These are phyloP conservation scores for Callocephalon fimbriatum DNA, from an alignment of 2,113 vertebrate genomes.

Conservation along the genomic window DNA sequence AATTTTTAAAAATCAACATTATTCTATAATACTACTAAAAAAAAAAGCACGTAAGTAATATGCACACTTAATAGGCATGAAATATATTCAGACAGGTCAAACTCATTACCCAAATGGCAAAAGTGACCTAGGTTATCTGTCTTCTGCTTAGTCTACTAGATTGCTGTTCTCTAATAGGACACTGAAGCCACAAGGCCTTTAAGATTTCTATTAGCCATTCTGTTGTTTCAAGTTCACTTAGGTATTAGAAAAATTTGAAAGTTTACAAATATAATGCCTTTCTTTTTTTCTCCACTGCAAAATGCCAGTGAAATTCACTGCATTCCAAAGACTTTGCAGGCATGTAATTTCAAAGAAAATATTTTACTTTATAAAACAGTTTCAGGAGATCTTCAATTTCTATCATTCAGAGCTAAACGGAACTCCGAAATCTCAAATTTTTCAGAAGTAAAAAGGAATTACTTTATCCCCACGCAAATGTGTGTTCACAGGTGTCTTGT, in stretches of 20 bases:
- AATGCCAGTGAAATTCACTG: neutral
- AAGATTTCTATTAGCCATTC: neutral
- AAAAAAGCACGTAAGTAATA: neutral
- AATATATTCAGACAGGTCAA: neutral
- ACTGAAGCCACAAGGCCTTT: neutral
- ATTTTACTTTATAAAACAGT: neutral
- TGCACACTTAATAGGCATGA: neutral
- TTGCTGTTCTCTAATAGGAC: neutral
- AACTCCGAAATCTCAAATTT: neutral
- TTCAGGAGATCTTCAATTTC: neutral
- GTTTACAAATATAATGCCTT: neutral
- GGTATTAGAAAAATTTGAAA: neutral
- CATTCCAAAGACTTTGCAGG: neutral
- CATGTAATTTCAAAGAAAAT: neutral
- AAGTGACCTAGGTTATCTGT: neutral
- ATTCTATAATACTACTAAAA: neutral
- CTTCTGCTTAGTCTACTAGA: neutral
- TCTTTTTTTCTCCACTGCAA: neutral
- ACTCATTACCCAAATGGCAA: neutral
- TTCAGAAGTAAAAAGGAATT: neutral
- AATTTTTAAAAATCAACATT: neutral
- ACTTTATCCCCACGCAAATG: neutral
- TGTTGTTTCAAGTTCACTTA: neutral
- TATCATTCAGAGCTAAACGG: neutral
- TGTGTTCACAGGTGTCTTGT: neutral